Base-by-base conservation (phyloP, 2,797 vertebrate species). In the Adelosebastes latens region DNA sequence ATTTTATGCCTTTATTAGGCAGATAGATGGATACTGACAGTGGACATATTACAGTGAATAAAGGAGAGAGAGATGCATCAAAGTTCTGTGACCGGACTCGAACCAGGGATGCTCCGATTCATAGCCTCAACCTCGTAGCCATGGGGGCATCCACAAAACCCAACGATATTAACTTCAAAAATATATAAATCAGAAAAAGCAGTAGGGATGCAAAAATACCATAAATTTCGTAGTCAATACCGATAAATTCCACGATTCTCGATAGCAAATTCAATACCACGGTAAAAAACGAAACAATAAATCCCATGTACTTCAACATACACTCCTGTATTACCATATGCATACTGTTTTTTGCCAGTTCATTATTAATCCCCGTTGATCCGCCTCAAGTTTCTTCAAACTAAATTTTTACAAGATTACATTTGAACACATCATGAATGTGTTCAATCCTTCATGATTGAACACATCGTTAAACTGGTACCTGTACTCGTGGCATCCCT, bases 101-200 rank as follows among this genome's bases (percentile, higher is more conserved):
- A 29, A 42, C 4, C 25, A 61, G 55, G 12, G 6, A 59, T 3
- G 6, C 24, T 10, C 2, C 1, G 3, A 10, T 11, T 31, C 18
- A 9, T 11, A 4, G 22, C 10, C 14, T 72, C 27, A n/a, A 46
- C 12, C 25, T n/a, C 8, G 8, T n/a, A 11, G 11, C 24, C 55
- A n/a, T 1, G 0, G 1, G 18, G 10, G 3, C 2, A 4, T 4
- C 20, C n/a, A 7, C n/a, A 34, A 8, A 56, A 18, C 34, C 4
- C 20, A 6, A 20, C 1, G 7, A n/a, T 58, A 46, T 22, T 2
- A 22, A 11, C 5, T 34, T 52, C 5, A 25, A 46, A 42, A 46
- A n/a, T 0, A 62, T 2, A 25, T 42, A 20, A 49, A 49, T 0
- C 22, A 39, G 3, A 31, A 14, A 46, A 49, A 49, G 18, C 46